Base-by-base conservation (phyloP, 2,888 invertebrate species). In the Lycia hirtaria region DNA sequence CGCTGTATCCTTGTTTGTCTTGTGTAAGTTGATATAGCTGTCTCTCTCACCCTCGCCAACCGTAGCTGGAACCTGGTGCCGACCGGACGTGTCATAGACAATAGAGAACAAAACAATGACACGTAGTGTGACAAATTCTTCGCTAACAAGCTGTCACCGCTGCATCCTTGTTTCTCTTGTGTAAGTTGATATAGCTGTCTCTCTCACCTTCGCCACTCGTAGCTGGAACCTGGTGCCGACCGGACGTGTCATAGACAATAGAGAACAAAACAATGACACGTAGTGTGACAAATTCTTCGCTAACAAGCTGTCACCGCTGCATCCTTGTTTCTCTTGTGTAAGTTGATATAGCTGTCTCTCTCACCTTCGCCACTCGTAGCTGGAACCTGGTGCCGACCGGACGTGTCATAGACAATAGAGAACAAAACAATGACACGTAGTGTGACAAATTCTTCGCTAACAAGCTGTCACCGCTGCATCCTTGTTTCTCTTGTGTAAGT, bases 281-380 rank as follows among this genome's bases (percentile, higher is more conserved):
- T 83, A 93, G 15, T 96, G 96, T 71, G 93, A 93, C 4, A 93
- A 93, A 72, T 94, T 95, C 85, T 96, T 96, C 81, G 86, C 83
- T 62, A 94, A 93, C 62, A 94, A 93, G 65, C 93, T 94, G 15
- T 96, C 96, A 45, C 94, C 95, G 44, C 85, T 96, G 44, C 93
- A 94, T 47, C 93, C 94, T 0, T 96, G 96, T 76, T 95, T 95
- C 80, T 87, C 94, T 44, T 92, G 94, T 47, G 94, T 94, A 64
- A 91, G 91, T 51, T 24, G 5, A 12, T 19, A 19, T 38, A 26
- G 30, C 38, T 3, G 12, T 35, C n/a, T 15, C 4, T 17, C 7
- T n/a, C n/a, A n/a, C n/a, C n/a, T n/a, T n/a, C n/a, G n/a, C n/a
- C n/a, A n/a, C n/a, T n/a, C n/a, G n/a, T n/a, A n/a, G n/a, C n/a